Conservation (phyloP, 2,113 vertebrate genomes). For the Prinia subflava region DNA sequence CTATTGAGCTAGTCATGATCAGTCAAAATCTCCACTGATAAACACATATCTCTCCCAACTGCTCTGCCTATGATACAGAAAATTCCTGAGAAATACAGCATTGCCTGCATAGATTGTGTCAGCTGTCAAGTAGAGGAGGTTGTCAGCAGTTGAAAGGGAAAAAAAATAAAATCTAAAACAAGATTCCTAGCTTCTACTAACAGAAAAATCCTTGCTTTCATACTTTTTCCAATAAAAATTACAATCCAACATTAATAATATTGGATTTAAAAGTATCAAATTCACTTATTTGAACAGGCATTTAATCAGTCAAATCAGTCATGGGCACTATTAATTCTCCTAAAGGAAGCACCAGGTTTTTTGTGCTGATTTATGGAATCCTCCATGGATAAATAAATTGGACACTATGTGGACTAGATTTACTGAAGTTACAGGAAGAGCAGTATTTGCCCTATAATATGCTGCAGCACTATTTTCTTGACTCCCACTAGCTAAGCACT, state of each 20-base stretch:
- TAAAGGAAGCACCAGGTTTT: background rate
- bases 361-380: background rate
- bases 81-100: background rate
- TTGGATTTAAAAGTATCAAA: background rate
- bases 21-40: background rate
- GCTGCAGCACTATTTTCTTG: background rate
- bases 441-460: background rate
- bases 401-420: background rate
- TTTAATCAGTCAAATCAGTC: background rate
- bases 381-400: background rate
- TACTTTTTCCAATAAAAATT: background rate
- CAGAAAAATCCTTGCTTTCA: background rate
- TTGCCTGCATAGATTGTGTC: background rate
- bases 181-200: background rate
- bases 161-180: background rate
- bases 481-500: background rate
- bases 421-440: background rate
- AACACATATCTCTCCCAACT: background rate
- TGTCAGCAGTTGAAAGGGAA: background rate
- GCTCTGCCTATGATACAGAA: background rate
- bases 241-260: background rate
- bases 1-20: background rate
- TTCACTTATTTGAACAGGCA: background rate
- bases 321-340: background rate
- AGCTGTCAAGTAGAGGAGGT: background rate